Percentiles rank a stretch among this genome's conserved stretches.
Conservation (phyloP, 2,888 invertebrate species). For the Watsonalla cultraria region DNA sequence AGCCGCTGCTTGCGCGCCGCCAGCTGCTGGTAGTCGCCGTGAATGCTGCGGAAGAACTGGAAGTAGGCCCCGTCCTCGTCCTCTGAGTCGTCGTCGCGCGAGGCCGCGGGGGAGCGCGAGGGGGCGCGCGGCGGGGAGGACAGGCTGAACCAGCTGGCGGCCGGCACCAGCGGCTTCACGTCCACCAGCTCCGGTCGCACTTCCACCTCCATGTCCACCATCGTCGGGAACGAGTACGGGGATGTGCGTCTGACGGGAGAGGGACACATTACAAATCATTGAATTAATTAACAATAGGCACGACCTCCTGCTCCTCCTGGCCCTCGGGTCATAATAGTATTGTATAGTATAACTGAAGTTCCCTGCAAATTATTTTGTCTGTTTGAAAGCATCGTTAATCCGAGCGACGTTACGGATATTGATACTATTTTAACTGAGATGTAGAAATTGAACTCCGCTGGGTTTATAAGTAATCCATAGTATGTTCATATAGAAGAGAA, state of each 20-base stretch:
- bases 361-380: too few species aligned
- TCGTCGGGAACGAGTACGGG: conserved; percentile 38
- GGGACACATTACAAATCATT: not conserved
- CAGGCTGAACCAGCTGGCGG: conserved; percentile 32
- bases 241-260: conserved; percentile 34
- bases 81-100: conserved; percentile 34
- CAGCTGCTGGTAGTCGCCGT: conserved; percentile 58
- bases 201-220: conserved; percentile 29
- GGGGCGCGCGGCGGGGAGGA: conserved; percentile 13
- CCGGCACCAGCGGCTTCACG: conserved; percentile 24
- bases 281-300: too few species aligned
- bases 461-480: too few species aligned
- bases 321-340: too few species aligned
- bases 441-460: too few species aligned
- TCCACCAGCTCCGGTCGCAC: conserved; percentile 15
- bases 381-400: too few species aligned
- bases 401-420: too few species aligned
- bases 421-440: too few species aligned
- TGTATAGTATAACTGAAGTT: too few species aligned
- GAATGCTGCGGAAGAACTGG: conserved; percentile 65
- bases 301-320: too few species aligned
- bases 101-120: conserved; percentile 11
- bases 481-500: too few species aligned
- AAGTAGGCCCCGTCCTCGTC: conserved; percentile 63
- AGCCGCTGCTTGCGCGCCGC: conserved; percentile 41